phyloP scores from a whole-genome alignment of 2,888 invertebrate genomes.

The Athalia rosae region DNA sequence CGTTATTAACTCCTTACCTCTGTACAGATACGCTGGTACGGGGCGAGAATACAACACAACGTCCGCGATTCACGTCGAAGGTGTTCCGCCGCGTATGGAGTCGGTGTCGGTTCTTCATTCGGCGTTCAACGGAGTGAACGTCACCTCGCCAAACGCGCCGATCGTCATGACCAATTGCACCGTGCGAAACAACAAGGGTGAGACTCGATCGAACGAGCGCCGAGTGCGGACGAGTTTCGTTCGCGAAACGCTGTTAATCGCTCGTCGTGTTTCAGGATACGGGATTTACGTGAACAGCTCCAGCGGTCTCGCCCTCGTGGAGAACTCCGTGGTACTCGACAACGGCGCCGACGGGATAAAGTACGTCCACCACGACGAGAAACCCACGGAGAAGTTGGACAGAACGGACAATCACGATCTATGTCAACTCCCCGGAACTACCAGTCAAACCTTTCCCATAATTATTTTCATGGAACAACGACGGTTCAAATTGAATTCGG shows the following conservation, averaged over 20 bases:
- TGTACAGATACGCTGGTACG: constrained; percentile 87
- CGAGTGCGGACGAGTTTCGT: constrained; percentile 9
- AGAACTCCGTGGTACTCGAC: constrained; percentile 85
- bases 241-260: constrained; percentile 7
- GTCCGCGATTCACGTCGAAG: constrained; percentile 90
- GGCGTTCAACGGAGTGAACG: constrained; percentile 94
- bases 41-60: constrained; percentile 86
- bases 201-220: constrained; percentile 45
- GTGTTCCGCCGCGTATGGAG: constrained; percentile 92
- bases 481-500: constrained; percentile 81
- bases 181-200: constrained; percentile 86
- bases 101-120: constrained; percentile 89
- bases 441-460: constrained; percentile 91
- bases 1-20: constrained; percentile 22
- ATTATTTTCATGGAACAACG: constrained; percentile 89
- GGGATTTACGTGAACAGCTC: constrained; percentile 94
- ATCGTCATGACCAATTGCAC: constrained; percentile 88
- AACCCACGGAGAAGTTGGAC: constrained; percentile 84
- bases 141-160: constrained; percentile 89
- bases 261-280: constrained; percentile 78
- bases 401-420: constrained; percentile 87
- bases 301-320: constrained; percentile 86
- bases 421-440: constrained; percentile 88
- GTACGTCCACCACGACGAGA: constrained; percentile 88
- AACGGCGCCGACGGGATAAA: constrained; percentile 95